These are phyloP conservation scores for Aphaenogaster rudis DNA, from an alignment of 1,140 invertebrate species.

Conservation along the genomic window DNA sequence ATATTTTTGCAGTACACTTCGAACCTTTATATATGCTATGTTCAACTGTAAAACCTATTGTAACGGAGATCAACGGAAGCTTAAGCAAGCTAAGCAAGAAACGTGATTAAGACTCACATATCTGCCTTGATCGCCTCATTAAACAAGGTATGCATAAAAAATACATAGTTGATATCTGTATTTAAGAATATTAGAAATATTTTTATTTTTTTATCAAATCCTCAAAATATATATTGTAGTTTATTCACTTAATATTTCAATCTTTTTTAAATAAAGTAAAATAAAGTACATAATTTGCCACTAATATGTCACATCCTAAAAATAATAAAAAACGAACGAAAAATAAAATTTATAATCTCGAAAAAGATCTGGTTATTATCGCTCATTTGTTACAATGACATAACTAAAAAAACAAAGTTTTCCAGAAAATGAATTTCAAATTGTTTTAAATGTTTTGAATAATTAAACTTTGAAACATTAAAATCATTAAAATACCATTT, in stretches of 20 bases:
- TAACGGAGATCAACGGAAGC: not conserved
- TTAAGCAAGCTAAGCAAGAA: not conserved
- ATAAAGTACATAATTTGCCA: not conserved
- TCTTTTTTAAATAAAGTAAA: not conserved
- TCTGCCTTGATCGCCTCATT: not conserved
- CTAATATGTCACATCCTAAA: not conserved
- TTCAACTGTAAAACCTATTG: not conserved
- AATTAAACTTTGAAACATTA: no score
- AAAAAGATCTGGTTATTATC: not conserved
- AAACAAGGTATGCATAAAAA: conserved; percentile 15
- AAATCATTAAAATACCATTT: no score
- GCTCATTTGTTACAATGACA: no score
- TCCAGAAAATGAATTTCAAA: no score
- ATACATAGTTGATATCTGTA: not conserved
- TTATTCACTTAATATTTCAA: not conserved
- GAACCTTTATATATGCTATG: not conserved
- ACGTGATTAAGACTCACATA: not conserved
- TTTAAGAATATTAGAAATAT: conserved; percentile 2
- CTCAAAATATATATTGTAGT: not conserved
- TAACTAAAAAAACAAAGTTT: no score
- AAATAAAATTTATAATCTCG: not conserved
- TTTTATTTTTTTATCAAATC: not conserved
- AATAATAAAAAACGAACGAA: not conserved
- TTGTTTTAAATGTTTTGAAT: no score
- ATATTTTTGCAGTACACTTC: conserved; percentile 40